Conservation (phyloP, 2,888 invertebrate species). For the Calameuta idolon region DNA sequence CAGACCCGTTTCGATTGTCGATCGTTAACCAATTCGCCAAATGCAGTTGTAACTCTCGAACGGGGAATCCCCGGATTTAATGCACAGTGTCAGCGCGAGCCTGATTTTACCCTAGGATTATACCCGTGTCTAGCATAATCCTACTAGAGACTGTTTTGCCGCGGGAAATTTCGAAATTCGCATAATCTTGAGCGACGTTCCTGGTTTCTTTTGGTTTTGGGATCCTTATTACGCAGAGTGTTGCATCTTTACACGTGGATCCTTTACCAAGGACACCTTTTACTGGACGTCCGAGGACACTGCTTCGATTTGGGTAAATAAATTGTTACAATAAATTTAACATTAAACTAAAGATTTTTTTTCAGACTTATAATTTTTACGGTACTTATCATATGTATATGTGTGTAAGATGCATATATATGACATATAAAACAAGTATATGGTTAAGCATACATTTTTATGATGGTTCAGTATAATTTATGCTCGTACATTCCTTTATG, state of each 20-base stretch:
- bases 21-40: not conserved
- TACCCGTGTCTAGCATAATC: constrained; percentile 23
- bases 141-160: constrained; percentile 15
- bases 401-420: not conserved
- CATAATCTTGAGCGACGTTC: constrained; percentile 13
- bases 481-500: not conserved
- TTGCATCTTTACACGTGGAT: not conserved
- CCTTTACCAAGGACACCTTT: not conserved
- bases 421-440: not conserved
- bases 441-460: not conserved
- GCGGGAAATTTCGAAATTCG: constrained; percentile 10
- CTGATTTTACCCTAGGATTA: constrained; percentile 12
- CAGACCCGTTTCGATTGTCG: not conserved
- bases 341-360: not conserved
- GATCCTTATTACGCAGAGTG: constrained; percentile 7
- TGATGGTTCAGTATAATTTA: not conserved
- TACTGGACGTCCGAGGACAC: not conserved
- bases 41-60: not conserved
- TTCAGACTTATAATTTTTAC: not conserved
- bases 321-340: not conserved
- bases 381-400: not conserved
- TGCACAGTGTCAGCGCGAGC: not conserved
- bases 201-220: not conserved
- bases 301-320: not conserved
- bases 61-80: not conserved